phyloP scores from a whole-genome alignment of 2,797 vertebrate species.

The Nyctalus aviator region DNA sequence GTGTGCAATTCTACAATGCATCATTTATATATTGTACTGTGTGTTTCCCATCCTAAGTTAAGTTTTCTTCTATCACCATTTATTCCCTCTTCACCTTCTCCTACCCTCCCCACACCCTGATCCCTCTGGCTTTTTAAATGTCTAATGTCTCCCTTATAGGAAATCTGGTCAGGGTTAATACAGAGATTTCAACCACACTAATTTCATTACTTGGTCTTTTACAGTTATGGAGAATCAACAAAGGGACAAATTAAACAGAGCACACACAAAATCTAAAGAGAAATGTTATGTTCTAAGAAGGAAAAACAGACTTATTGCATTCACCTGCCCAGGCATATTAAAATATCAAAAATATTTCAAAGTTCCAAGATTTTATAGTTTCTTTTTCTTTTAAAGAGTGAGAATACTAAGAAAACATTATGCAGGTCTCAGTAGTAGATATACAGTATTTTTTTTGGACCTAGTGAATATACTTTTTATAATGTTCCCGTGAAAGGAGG shows the following conservation, averaged over 20 bases:
- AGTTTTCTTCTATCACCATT: background rate
- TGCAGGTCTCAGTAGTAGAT: slow-evolving; percentile 88
- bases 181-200: background rate
- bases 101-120: background rate
- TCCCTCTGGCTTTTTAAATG: background rate
- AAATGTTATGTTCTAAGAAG: slow-evolving; percentile 35
- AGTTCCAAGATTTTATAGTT: slow-evolving; percentile 60
- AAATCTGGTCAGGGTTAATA: slow-evolving; percentile 67
- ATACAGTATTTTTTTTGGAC: slow-evolving; percentile 92
- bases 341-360: slow-evolving; percentile 54
- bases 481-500: slow-evolving; percentile 89
- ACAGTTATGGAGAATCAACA: slow-evolving; percentile 26
- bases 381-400: slow-evolving; percentile 72
- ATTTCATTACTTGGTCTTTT: slow-evolving; percentile 64
- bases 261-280: slow-evolving; percentile 26
- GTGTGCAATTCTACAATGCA: background rate
- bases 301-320: slow-evolving; percentile 62
- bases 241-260: slow-evolving; percentile 60
- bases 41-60: background rate
- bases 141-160: slow-evolving; percentile 61
- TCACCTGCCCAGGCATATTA: slow-evolving; percentile 76
- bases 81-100: background rate
- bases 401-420: slow-evolving; percentile 85
- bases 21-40: background rate
- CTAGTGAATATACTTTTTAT: slow-evolving; percentile 89